Percentiles rank a stretch among this genome's conserved stretches.
phyloP scores from a whole-genome alignment of 2,888 invertebrate species.

The Neelides folsomi region DNA sequence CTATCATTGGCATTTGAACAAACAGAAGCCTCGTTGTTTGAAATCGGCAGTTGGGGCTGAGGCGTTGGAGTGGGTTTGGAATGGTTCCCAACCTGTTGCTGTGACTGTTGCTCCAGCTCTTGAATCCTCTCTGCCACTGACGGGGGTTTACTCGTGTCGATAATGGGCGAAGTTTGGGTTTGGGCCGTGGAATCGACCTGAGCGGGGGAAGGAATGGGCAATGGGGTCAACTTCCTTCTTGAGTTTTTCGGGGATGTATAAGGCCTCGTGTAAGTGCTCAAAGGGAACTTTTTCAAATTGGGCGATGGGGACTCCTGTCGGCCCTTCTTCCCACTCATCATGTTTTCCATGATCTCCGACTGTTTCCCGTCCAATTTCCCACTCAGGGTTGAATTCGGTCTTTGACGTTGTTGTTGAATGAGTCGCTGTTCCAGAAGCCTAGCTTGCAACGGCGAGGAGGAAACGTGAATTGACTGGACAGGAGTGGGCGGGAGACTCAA shows the following conservation, averaged over 20 bases:
- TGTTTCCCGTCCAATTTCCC: too few relatives aligned
- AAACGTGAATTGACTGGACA: conserved; percentile 4
- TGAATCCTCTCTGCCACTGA: conserved; percentile 54
- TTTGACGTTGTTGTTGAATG: conserved; percentile 38
- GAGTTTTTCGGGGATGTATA: conserved; percentile 18
- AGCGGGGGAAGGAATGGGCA: conserved; percentile 8
- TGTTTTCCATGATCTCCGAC: too few relatives aligned
- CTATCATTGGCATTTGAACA: conserved; percentile 2
- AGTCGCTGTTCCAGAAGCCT: conserved; percentile 36
- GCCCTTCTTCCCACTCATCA: conserved; percentile 12
- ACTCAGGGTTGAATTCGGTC: neutral
- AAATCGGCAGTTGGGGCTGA: neutral
- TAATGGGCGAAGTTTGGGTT: conserved; percentile 31
- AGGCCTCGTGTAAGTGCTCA: conserved; percentile 51
- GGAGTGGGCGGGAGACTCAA: conserved; percentile 40
- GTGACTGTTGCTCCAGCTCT: conserved; percentile 47
- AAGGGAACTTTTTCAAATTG: conserved; percentile 50
- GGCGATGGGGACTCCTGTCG: conserved; percentile 16
- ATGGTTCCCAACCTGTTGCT: conserved; percentile 35
- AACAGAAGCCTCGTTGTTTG: conserved; percentile 2
- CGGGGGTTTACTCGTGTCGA: conserved; percentile 39
- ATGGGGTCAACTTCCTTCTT: conserved; percentile 13
- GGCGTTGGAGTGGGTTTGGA: conserved; percentile 35
- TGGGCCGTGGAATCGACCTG: conserved; percentile 18
- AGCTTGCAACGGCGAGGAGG: conserved; percentile 35